Percentiles rank a stretch among this genome's conserved stretches.
Evolutionary conservation across 2,888 invertebrate genomes (phyloP).

Genomic region (Dicyrtomina minuta): DNA sequence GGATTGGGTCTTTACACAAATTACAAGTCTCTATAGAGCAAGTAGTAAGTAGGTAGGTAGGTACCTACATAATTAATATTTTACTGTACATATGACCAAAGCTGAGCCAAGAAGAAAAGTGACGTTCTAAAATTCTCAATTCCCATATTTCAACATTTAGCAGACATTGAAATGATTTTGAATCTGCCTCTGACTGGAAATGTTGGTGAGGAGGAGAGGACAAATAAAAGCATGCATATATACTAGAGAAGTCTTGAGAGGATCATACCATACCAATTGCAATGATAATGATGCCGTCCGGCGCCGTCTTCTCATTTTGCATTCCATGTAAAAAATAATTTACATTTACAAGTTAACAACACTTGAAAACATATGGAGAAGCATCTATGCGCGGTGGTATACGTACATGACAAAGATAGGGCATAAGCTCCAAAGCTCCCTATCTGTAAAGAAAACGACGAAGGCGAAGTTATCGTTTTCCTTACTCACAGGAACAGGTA

Average conservation of each 20-base stretch:
- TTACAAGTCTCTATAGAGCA: not conserved
- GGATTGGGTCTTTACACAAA: not conserved
- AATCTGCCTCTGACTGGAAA: not conserved
- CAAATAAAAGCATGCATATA: slow-evolving; percentile 18
- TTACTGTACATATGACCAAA: no score
- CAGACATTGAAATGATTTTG: not conserved
- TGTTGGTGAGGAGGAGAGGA: not conserved
- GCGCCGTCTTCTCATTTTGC: slow-evolving; percentile 36
- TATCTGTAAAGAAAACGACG: not conserved
- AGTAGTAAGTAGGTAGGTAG: not conserved
- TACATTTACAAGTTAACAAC: slow-evolving; percentile 14
- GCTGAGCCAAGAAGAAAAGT: no score
- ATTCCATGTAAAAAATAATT: slow-evolving; percentile 28
- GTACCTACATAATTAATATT: not conserved
- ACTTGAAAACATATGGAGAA: not conserved
- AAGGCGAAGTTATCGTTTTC: no score
- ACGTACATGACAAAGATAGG: not conserved
- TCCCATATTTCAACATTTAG: slow-evolving; percentile 24
- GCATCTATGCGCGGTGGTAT: not conserved
- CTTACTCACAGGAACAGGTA: not conserved
- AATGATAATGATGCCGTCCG: not conserved
- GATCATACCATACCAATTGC: not conserved
- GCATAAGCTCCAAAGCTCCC: not conserved
- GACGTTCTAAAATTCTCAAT: slow-evolving; percentile 13
- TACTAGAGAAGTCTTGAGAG: slow-evolving; percentile 6